Evolutionary conservation across 2,888 invertebrate species (phyloP).

Genomic region (Drosophila monieri): DNA sequence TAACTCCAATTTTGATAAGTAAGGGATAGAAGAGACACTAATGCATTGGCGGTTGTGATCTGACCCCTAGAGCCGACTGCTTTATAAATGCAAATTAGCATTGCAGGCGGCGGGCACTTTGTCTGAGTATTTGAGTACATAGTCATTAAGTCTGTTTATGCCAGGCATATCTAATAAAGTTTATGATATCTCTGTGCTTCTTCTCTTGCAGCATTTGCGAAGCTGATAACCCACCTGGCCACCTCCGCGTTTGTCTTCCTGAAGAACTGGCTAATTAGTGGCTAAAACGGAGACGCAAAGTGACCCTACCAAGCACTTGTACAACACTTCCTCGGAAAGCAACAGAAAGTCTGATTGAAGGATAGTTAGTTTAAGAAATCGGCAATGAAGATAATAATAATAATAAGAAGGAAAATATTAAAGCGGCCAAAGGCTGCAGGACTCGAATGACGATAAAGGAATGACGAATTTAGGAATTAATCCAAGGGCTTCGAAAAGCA

Average conservation of each 20-base stretch:
- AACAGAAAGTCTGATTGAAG: slow-evolving; percentile 66
- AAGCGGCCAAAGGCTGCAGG: slow-evolving; percentile 1
- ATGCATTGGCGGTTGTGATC: slow-evolving; percentile 36
- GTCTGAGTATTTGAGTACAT: slow-evolving; percentile 54
- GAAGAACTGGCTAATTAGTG: slow-evolving; percentile 74
- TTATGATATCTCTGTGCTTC: slow-evolving; percentile 53
- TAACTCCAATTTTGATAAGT: background rate
- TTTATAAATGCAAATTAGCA: slow-evolving; percentile 41
- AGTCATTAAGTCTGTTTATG: slow-evolving; percentile 49
- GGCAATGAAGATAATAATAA: slow-evolving; percentile 23
- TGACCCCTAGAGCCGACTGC: slow-evolving; percentile 9
- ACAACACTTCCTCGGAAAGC: slow-evolving; percentile 49
- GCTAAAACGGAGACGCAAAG: slow-evolving; percentile 46
- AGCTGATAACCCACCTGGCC: slow-evolving; percentile 58
- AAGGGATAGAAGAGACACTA: slow-evolving; percentile 37
- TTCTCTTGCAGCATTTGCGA: slow-evolving; percentile 64
- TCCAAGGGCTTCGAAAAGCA: slow-evolving; percentile 12
- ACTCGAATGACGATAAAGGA: background rate
- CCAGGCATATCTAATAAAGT: slow-evolving; percentile 59
- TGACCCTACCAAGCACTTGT: slow-evolving; percentile 7
- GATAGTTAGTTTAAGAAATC: slow-evolving; percentile 33
- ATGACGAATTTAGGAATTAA: slow-evolving; percentile 52
- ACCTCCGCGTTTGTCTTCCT: slow-evolving; percentile 69
- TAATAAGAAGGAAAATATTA: background rate
- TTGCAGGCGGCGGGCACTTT: slow-evolving; percentile 44